Percentiles rank a stretch among this genome's conserved stretches.
Evolutionary conservation across 2,888 invertebrate species (phyloP).

Genomic region (Herminia tarsipennalis): DNA sequence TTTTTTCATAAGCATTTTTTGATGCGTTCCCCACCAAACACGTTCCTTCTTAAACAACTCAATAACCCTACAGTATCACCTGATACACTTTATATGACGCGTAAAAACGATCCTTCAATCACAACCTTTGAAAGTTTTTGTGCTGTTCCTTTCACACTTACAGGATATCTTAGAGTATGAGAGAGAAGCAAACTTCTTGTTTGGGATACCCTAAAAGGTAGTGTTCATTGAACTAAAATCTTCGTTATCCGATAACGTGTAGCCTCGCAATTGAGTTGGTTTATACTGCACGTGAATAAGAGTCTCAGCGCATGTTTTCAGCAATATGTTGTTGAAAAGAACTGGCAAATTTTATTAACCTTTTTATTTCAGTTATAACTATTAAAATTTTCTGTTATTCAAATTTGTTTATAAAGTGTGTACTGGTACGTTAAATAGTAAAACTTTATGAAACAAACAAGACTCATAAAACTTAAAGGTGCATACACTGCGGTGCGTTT

Average conservation of each 20-base stretch:
- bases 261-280: neutral
- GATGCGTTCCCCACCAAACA: conserved; percentile 36
- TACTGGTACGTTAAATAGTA: no score
- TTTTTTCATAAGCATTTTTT: no score
- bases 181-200: neutral
- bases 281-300: no score
- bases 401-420: no score
- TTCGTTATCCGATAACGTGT: conserved; percentile 5
- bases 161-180: neutral
- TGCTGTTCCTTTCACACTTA: conserved; percentile 11
- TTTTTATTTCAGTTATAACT: no score
- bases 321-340: no score
- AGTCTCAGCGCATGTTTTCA: no score
- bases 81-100: conserved; percentile 34
- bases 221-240: conserved; percentile 8
- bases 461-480: no score
- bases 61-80: conserved; percentile 26
- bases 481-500: no score
- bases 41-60: conserved; percentile 32
- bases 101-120: conserved; percentile 40
- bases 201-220: conserved; percentile 1
- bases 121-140: conserved; percentile 8
- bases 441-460: no score
- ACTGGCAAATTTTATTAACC: no score
- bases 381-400: no score